Conservation (phyloP, 2,888 invertebrate species). For the Caradrina kadenii region DNA sequence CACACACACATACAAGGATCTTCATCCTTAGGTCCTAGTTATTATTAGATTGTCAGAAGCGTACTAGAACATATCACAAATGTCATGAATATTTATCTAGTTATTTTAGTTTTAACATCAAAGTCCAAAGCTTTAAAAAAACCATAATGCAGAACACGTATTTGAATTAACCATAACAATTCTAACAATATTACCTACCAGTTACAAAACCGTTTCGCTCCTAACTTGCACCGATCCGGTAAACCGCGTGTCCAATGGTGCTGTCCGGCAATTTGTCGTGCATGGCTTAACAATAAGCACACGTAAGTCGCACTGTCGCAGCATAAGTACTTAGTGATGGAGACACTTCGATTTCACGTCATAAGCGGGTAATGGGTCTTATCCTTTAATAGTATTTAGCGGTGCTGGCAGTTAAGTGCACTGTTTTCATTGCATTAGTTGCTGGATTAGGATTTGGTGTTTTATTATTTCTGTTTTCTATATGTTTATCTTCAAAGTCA, state of each 20-base stretch:
- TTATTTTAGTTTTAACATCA: neutral
- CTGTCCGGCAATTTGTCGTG: slow-evolving; percentile 76
- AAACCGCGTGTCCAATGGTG: slow-evolving; percentile 71
- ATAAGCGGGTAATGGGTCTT: slow-evolving; percentile 42
- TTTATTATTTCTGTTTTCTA: neutral
- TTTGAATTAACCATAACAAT: slow-evolving; percentile 27
- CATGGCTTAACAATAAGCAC: slow-evolving; percentile 75
- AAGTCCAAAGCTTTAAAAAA: slow-evolving; percentile 8
- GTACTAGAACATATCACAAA: too few species aligned
- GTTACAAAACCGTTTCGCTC: slow-evolving; percentile 55
- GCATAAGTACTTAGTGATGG: slow-evolving; percentile 49
- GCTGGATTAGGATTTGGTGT: neutral
- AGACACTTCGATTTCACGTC: slow-evolving; percentile 64
- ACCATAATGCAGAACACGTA: neutral
- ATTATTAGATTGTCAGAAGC: too few species aligned
- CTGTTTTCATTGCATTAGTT: slow-evolving; percentile 1
- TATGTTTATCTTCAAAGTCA: neutral
- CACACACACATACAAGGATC: neutral
- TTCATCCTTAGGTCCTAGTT: neutral
- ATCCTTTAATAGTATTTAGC: slow-evolving; percentile 40
- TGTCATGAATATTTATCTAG: too few species aligned
- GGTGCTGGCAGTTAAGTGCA: slow-evolving; percentile 1
- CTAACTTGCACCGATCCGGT: slow-evolving; percentile 65
- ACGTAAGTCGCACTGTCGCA: slow-evolving; percentile 62
- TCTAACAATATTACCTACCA: slow-evolving; percentile 31